Evolutionary conservation across 2,888 invertebrate genomes (phyloP), one percentile per base, ranked within the genome.

Genomic region (Halictus quadricinctus): DNA sequence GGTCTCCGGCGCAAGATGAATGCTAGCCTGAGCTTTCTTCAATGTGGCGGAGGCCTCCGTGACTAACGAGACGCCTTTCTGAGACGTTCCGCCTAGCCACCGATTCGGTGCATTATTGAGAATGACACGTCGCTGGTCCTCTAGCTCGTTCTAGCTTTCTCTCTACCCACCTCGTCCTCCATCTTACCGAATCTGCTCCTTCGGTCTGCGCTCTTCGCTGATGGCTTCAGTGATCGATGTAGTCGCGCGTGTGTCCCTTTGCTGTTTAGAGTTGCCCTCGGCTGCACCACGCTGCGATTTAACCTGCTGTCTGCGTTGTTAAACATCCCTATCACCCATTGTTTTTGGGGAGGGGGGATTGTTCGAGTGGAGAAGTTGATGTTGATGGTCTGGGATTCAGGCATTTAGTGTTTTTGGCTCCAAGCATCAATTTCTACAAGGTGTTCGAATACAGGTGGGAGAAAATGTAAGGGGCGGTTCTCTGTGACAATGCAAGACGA

Each of bases 1-100:
- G 58, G 36, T 25, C 74, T 72, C 66, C 69, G 78, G 66, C 58
- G 74, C 50, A 60, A 50, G 81, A 76, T 74, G 76, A 86, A 79
- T 50, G 50, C 29, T 13, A 10, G 50, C 46, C 13, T 41, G 66
- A 25, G 48, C 29, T 86, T 85, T 75, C 70, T 80, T 80, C 36
- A 43, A 76, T 66, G 54, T 21, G 15, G 64, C 50, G 48, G 7
- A 64, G 60, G 0, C 60, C 25, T 43, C 54, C 12, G 48, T 21
- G 36, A 48, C 25, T n/a, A 36, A 66, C 66, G 69, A 43, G 69
- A 69, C 41, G 36, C 69, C 18, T 36, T 36, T 66, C 66, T 10
- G 18, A 66, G 66, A 66, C 36, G 36, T 36, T 66, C 18, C 36
- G 36, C 66, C 18, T 15, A 18, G 36, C 66, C 36, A 36, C 15